Conservation (phyloP, 2,888 invertebrate species). For the Clistopyga incitator region DNA sequence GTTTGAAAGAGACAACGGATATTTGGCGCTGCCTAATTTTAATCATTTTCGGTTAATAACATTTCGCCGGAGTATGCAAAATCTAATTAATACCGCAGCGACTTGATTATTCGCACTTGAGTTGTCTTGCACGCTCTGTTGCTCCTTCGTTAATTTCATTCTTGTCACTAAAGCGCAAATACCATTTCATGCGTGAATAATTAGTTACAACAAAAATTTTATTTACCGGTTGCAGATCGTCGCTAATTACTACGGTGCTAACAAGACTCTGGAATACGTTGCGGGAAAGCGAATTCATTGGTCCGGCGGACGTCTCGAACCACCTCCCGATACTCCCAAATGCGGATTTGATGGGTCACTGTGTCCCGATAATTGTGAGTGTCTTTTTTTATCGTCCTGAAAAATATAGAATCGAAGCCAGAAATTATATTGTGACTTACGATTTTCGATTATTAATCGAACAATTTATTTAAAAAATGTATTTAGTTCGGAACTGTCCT, state of each 20-base stretch:
- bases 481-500: background rate
- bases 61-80: background rate
- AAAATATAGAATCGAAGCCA: background rate
- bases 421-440: background rate
- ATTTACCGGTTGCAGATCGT: slow-evolving; percentile 89
- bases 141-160: background rate
- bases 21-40: background rate
- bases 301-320: slow-evolving; percentile 92
- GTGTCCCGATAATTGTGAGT: slow-evolving; percentile 93
- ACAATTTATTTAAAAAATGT: background rate
- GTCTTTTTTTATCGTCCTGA: background rate
- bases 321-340: slow-evolving; percentile 94
- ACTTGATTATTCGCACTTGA: background rate
- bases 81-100: slow-evolving; percentile 14
- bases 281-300: slow-evolving; percentile 92
- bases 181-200: background rate
- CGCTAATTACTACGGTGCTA: slow-evolving; percentile 94
- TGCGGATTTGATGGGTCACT: slow-evolving; percentile 97
- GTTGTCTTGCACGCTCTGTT: background rate
- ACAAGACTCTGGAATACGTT: slow-evolving; percentile 90
- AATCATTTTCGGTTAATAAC: background rate
- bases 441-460: background rate
- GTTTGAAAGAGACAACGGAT: background rate
- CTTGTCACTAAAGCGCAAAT: background rate
- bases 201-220: background rate